A percentile compares a stretch with the other conserved stretches of the same genome.
Evolutionary conservation across 2,113 vertebrate species (phyloP).

Genomic region (Pavo muticus): DNA sequence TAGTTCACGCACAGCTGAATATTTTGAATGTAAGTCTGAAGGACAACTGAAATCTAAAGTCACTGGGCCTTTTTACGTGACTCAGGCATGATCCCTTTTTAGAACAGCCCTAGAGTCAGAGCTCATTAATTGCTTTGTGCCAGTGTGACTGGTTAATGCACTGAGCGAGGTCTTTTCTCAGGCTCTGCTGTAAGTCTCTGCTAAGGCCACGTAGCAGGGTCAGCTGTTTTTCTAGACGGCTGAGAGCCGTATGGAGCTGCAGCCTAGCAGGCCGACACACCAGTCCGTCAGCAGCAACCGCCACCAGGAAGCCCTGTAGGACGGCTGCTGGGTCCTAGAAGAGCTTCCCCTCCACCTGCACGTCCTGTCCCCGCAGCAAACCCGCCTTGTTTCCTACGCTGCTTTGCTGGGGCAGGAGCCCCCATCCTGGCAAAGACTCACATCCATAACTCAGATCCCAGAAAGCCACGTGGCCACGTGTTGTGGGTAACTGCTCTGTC

Average conservation of each 20-base stretch:
- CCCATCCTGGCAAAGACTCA: background rate
- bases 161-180: background rate
- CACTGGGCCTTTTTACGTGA: background rate
- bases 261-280: background rate
- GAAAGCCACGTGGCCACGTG: background rate
- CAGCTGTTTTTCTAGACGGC: background rate
- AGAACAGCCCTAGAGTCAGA: background rate
- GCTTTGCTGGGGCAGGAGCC: background rate
- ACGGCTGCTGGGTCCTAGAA: background rate
- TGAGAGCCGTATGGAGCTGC: background rate
- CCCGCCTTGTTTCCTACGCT: background rate
- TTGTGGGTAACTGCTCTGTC: background rate
- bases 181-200: background rate
- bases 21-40: background rate
- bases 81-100: background rate
- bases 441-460: background rate
- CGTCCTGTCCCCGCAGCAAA: background rate
- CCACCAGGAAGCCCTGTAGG: background rate
- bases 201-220: background rate
- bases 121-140: background rate
- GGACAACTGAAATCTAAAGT: background rate
- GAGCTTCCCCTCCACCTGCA: background rate
- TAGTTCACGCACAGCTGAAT: background rate
- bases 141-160: rapidly evolving
- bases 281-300: background rate